Conservation (phyloP, 2,797 vertebrate genomes). For the Taeniopygia guttata region DNA sequence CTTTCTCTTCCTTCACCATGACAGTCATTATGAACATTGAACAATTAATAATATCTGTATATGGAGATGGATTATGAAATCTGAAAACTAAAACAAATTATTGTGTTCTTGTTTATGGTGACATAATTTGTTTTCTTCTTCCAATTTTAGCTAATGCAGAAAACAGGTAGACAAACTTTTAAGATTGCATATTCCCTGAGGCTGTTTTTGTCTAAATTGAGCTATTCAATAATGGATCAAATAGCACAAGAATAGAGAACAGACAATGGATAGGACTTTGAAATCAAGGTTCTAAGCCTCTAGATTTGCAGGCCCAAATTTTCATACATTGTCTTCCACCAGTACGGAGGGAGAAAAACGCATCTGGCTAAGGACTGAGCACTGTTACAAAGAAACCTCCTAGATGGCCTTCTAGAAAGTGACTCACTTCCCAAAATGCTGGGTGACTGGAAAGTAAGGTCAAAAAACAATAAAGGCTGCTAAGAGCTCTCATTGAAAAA, state of each 20-base stretch:
- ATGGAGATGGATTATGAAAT: neutral
- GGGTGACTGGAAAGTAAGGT: neutral
- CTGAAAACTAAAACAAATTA: neutral
- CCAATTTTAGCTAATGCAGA: neutral
- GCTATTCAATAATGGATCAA: neutral
- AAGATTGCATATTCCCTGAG: neutral
- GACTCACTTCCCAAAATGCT: neutral
- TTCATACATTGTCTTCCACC: neutral
- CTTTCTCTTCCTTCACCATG: neutral
- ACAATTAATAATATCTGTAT: neutral
- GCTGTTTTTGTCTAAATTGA: neutral
- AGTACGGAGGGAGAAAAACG: neutral
- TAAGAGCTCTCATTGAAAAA: neutral
- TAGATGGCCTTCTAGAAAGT: neutral
- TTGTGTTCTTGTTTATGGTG: neutral
- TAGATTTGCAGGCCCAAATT: neutral
- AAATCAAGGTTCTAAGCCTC: neutral
- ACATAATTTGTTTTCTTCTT: neutral
- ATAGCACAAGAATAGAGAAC: neutral
- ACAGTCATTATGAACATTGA: neutral
- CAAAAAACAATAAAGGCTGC: neutral
- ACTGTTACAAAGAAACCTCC: neutral
- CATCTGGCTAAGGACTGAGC: neutral
- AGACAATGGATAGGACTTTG: neutral
- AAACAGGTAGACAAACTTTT: neutral